Base-by-base conservation (phyloP, 2,113 vertebrate genomes). In the Cyanocitta stelleri region DNA sequence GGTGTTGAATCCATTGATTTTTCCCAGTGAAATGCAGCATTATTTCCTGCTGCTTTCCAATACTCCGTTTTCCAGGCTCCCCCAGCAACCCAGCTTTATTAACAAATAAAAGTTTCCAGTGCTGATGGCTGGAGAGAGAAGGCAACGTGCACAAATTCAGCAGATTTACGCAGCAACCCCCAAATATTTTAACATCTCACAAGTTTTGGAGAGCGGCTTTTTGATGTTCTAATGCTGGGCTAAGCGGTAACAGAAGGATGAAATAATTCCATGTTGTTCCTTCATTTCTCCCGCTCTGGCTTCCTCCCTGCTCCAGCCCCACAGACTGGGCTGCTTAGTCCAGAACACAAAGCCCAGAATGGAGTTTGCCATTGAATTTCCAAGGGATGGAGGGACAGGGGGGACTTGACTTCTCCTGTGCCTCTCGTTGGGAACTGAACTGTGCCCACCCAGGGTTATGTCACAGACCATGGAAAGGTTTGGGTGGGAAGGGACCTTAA, bases 41-140 rank as follows among this genome's bases (percentile, higher is more conserved):
- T 46, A 67, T 71, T 94, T 94, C 78, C 78, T 87, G 41, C 69
- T 69, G 59, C 29, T 94, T 71, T 75, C 41, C 80, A 58, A 23
- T 35, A 9, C 30, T 67, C 30, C 17, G 3, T 62, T 35, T n/a
- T 43, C 79, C 52, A 52, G 17, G 13, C 32, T 84, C 48, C 51
- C 27, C 12, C 5, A 90, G 59, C 35, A 62, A 22, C 71, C 24
- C 74, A 63, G 74, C 43, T 88, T 80, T 84, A 87, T 54, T 30
- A 90, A 48, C 18, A 88, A 87, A 80, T 58, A 58, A 33, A 91
- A 61, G 30, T 29, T 59, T 46, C 15, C 55, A 11, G 43, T 55
- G 11, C 72, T 61, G 30, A 11, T 59, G 51, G 33, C 22, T 56
- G 63, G 13, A 58, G 23, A 68, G 23, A 39, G 74, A 39, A n/a